These are phyloP conservation scores for Acridotheres tristis DNA, from an alignment of 2,797 vertebrate species.

Conservation along the genomic window DNA sequence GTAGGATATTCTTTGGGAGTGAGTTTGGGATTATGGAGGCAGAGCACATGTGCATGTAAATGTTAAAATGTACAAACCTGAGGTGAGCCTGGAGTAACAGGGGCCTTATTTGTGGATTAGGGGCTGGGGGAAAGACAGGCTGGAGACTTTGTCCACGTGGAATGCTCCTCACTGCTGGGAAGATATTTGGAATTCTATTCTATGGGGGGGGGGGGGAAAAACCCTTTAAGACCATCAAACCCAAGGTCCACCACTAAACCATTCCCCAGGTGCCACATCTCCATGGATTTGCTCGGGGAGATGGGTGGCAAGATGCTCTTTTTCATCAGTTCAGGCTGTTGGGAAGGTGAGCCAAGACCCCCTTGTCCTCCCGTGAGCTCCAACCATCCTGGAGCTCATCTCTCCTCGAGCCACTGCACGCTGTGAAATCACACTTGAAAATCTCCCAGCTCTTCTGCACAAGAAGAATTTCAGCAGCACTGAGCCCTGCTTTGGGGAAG, in stretches of 20 bases:
- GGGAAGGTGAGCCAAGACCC: background rate
- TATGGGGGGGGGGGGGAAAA: rapidly evolving
- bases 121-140: background rate
- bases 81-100: background rate
- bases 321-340: background rate
- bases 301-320: background rate
- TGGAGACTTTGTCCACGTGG: rapidly evolving
- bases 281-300: background rate
- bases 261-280: background rate
- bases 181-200: background rate
- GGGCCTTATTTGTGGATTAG: background rate
- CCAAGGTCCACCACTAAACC: background rate
- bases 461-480: background rate
- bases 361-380: background rate
- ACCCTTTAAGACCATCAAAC: no score
- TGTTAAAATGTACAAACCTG: background rate
- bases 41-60: rapidly evolving
- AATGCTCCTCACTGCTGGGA: background rate
- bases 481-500: background rate
- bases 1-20: background rate
- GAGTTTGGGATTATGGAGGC: background rate
- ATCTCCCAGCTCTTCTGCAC: background rate
- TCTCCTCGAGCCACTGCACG: rapidly evolving
- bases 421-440: background rate
- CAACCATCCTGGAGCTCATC: background rate